These are phyloP conservation scores for Rhorus exstirpatorius DNA, from an alignment of 2,888 invertebrate species.

Conservation along the genomic window DNA sequence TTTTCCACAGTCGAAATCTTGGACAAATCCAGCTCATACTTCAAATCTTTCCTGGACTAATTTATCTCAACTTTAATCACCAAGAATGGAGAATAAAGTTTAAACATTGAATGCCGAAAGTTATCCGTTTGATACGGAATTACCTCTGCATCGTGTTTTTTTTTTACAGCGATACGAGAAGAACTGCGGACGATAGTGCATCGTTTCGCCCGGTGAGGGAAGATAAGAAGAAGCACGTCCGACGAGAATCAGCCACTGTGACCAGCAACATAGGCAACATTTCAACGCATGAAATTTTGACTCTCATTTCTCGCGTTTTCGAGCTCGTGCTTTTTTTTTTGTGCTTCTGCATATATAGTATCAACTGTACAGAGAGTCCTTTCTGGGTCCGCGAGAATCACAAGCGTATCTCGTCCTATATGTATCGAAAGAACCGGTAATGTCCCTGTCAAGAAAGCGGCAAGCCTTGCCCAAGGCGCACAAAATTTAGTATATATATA, in stretches of 20 bases:
- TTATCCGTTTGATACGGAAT: neutral
- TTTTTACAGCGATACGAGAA: conserved; percentile 46
- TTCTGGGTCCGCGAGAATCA: conserved; percentile 30
- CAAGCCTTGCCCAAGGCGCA: conserved; percentile 77
- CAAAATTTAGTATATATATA: conserved; percentile 73
- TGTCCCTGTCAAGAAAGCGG: conserved; percentile 84
- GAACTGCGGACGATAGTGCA: conserved; percentile 21
- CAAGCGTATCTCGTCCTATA: conserved; percentile 42
- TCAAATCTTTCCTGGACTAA: too few species aligned
- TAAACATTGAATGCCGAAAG: too few species aligned
- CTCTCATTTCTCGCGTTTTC: conserved; percentile 57
- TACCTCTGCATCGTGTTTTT: conserved; percentile 13
- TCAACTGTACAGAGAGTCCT: conserved; percentile 22
- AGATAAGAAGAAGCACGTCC: conserved; percentile 55
- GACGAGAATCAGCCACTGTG: conserved; percentile 82
- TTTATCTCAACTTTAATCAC: too few species aligned
- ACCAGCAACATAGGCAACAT: conserved; percentile 75
- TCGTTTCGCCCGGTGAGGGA: conserved; percentile 68
- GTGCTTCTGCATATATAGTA: conserved; percentile 18
- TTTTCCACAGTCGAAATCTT: too few species aligned
- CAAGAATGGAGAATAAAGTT: too few species aligned
- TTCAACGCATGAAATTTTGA: too few species aligned
- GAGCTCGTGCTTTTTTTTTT: conserved; percentile 46
- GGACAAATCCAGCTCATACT: too few species aligned
- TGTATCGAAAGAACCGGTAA: conserved; percentile 75